phyloP scores from a whole-genome alignment of 1,140 invertebrate genomes.

The Lordiphosa collinella region DNA sequence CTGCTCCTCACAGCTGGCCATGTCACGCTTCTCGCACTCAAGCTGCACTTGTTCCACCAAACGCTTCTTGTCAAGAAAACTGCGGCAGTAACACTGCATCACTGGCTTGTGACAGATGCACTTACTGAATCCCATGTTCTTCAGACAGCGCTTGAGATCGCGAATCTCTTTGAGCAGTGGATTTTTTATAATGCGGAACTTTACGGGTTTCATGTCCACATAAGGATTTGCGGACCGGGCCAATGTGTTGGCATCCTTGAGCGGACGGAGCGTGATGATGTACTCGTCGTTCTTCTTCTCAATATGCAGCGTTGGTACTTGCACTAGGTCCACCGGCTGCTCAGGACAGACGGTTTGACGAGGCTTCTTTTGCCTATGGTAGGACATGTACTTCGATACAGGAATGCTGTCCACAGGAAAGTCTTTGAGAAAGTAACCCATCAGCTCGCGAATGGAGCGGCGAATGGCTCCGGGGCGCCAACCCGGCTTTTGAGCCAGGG shows the following conservation, averaged over 20 bases:
- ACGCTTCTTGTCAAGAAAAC: slow-evolving; percentile 67
- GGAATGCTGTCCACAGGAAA: slow-evolving; percentile 61
- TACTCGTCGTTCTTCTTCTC: slow-evolving; percentile 72
- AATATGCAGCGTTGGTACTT: slow-evolving; percentile 66
- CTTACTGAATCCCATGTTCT: slow-evolving; percentile 65
- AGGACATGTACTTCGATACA: slow-evolving; percentile 58
- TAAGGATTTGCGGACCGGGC: slow-evolving; percentile 62
- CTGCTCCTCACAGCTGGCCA: slow-evolving; percentile 30
- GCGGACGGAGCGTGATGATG: slow-evolving; percentile 62
- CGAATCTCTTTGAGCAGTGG: slow-evolving; percentile 43
- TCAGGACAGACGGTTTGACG: neutral
- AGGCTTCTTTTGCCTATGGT: slow-evolving; percentile 20
- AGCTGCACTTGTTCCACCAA: slow-evolving; percentile 42
- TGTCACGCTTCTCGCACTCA: slow-evolving; percentile 37
- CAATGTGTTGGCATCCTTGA: slow-evolving; percentile 47
- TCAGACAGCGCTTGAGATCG: slow-evolving; percentile 61
- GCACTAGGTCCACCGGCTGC: slow-evolving; percentile 31
- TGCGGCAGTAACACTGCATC: slow-evolving; percentile 60
- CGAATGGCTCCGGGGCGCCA: slow-evolving; percentile 72
- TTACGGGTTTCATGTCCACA: slow-evolving; percentile 64
- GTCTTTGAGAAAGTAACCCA: slow-evolving; percentile 71
- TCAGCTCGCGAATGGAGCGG: slow-evolving; percentile 62
- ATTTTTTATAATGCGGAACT: slow-evolving; percentile 66
- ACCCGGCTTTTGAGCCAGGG: slow-evolving; percentile 28
- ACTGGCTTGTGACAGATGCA: slow-evolving; percentile 66